Conservation (phyloP, 2,113 vertebrate species). For the Cryptomyrus ogoouensis region DNA sequence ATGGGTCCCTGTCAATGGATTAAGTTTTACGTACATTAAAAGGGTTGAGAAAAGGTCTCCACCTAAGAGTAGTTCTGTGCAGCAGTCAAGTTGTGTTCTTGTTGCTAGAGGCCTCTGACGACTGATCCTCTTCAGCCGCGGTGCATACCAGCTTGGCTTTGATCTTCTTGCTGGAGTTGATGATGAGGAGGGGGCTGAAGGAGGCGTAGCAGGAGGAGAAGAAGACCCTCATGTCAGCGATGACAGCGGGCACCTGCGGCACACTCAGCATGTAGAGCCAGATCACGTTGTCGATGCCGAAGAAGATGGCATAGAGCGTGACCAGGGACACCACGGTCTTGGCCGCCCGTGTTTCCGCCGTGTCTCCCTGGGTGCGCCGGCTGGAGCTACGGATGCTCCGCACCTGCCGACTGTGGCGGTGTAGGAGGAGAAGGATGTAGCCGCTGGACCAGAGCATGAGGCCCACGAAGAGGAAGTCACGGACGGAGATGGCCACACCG, state of each 20-base stretch:
- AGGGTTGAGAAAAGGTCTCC: not conserved
- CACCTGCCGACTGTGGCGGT: conserved; percentile 54
- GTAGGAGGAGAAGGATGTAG: conserved; percentile 59
- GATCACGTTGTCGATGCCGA: conserved; percentile 67
- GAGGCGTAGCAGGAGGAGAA: conserved; percentile 67
- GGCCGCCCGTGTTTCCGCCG: conserved; percentile 59
- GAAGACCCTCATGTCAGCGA: conserved; percentile 67
- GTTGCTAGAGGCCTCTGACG: not conserved
- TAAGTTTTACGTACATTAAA: not conserved
- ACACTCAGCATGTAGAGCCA: conserved; percentile 73
- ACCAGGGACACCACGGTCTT: conserved; percentile 63
- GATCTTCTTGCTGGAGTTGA: conserved; percentile 61
- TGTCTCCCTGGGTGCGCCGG: conserved; percentile 25
- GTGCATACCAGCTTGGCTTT: conserved; percentile 3
- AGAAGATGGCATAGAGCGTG: conserved; percentile 62
- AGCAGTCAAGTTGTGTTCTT: not conserved
- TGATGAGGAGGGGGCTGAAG: conserved; percentile 65
- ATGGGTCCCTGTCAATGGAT: not conserved
- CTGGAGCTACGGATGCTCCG: conserved; percentile 43
- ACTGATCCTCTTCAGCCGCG: not conserved
- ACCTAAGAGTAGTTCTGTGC: not conserved
- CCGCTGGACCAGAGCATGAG: conserved; percentile 62
- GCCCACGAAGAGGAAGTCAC: conserved; percentile 63
- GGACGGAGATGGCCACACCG: conserved; percentile 50
- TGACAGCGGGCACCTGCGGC: conserved; percentile 55